A percentile compares a stretch with the other conserved stretches of the same genome.
Conservation (phyloP, 2,113 vertebrate genomes). For the Pygoscelis antarcticus region DNA sequence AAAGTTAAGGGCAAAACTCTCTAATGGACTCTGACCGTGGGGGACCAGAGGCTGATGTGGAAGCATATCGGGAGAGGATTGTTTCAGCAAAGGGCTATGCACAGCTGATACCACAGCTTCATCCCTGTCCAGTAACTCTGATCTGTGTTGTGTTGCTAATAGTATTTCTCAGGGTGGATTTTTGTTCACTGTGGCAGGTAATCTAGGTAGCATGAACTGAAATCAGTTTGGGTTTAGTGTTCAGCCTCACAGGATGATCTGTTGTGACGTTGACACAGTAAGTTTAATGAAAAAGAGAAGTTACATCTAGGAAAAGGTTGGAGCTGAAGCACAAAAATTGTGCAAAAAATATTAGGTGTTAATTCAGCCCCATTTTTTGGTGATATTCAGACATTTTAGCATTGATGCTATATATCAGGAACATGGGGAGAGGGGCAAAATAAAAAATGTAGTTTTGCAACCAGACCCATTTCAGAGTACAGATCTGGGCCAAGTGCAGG, state of each 20-base stretch:
- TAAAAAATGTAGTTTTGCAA: neutral
- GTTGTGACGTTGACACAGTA: neutral
- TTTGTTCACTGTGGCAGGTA: neutral
- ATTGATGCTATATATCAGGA: neutral
- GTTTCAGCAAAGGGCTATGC: neutral
- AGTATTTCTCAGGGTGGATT: neutral
- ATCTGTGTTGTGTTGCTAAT: neutral
- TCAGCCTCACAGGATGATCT: neutral
- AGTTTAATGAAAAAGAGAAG: neutral
- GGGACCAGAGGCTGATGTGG: neutral
- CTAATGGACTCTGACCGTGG: neutral
- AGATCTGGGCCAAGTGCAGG: neutral
- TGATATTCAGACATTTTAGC: neutral
- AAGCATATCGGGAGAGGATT: neutral
- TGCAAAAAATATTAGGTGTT: neutral
- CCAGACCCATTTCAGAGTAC: neutral
- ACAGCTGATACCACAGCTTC: neutral
- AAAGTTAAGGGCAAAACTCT: neutral
- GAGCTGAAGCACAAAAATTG: neutral
- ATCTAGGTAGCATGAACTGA: neutral
- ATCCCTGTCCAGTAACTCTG: neutral
- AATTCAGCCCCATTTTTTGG: neutral
- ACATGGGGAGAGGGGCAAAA: neutral
- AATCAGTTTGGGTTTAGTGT: neutral
- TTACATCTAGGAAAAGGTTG: neutral